phyloP scores from a whole-genome alignment of 1,140 invertebrate genomes.

The Oscheius sp. region DNA sequence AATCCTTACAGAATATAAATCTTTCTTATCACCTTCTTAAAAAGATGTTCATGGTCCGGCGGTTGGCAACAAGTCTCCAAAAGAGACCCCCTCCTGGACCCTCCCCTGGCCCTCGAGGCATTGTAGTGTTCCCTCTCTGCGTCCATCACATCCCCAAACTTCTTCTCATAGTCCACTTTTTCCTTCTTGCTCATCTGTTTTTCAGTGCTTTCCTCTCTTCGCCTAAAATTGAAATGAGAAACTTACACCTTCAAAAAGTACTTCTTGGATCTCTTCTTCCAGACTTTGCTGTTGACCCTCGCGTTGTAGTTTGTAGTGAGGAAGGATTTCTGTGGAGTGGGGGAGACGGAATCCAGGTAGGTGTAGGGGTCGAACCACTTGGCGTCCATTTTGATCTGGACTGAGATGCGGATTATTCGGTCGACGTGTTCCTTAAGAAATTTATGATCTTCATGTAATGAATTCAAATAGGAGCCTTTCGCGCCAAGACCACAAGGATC shows the following conservation, averaged over 20 bases:
- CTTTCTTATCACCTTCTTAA: slow-evolving; percentile 44
- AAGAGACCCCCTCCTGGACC: slow-evolving; percentile 18
- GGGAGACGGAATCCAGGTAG: slow-evolving; percentile 55
- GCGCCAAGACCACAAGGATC: background rate
- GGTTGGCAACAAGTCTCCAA: slow-evolving; percentile 12
- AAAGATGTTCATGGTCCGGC: slow-evolving; percentile 46
- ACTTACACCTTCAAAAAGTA: too few relatives aligned
- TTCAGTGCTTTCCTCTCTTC: background rate
- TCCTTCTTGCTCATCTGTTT: slow-evolving; percentile 15
- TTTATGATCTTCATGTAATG: background rate
- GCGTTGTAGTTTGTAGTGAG: slow-evolving; percentile 57
- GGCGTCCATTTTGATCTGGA: slow-evolving; percentile 51
- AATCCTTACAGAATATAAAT: background rate
- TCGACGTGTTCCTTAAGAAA: slow-evolving; percentile 46
- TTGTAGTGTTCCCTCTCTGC: slow-evolving; percentile 40
- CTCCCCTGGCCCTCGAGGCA: background rate
- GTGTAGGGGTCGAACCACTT: slow-evolving; percentile 48
- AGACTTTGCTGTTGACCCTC: slow-evolving; percentile 52
- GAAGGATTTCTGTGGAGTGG: slow-evolving; percentile 56
- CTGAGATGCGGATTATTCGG: slow-evolving; percentile 44
- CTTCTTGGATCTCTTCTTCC: slow-evolving; percentile 36
- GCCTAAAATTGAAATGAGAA: background rate
- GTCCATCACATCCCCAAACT: slow-evolving; percentile 57
- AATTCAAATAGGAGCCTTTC: background rate
- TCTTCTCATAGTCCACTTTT: slow-evolving; percentile 50